Evolutionary conservation across 1,140 invertebrate genomes (phyloP).

Genomic region (Philotrypesis tridentata): DNA sequence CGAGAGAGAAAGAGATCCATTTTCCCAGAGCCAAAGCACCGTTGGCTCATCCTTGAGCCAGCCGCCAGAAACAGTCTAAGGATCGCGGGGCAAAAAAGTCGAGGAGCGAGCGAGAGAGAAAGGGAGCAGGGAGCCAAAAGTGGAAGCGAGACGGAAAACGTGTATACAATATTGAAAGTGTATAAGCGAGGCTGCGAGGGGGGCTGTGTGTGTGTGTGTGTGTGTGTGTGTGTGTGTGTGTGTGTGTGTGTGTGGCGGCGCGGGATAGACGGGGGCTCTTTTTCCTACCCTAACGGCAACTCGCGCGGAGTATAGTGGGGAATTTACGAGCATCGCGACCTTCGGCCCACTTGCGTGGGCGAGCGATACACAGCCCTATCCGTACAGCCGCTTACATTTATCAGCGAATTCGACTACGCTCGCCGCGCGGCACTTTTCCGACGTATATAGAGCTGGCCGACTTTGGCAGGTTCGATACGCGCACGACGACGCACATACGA

Average conservation of each 20-base stretch:
- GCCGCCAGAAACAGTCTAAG: background rate
- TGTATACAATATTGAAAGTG: background rate
- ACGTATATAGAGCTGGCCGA: too few relatives aligned
- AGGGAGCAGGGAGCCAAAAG: background rate
- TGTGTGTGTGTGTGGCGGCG: too few relatives aligned
- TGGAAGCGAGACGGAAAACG: background rate
- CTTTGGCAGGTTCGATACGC: too few relatives aligned
- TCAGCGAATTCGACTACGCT: background rate
- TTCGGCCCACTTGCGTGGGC: constrained; percentile 54
- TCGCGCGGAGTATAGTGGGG: too few relatives aligned
- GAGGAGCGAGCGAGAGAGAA: background rate
- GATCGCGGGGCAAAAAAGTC: background rate
- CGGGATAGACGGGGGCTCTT: too few relatives aligned
- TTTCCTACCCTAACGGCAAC: constrained; percentile 56
- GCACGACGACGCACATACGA: too few relatives aligned
- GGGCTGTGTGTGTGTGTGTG: constrained; percentile 50
- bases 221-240: too few relatives aligned
- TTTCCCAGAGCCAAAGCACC: background rate
- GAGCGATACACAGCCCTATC: background rate
- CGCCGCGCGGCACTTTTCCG: too few relatives aligned
- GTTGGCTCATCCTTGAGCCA: constrained; percentile 11
- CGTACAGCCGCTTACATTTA: constrained; percentile 11
- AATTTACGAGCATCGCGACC: constrained; percentile 65
- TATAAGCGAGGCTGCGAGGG: background rate
- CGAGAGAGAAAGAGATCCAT: constrained; percentile 13